Evolutionary conservation across 2,888 invertebrate genomes (phyloP).

Genomic region (Oscheius sp.): DNA sequence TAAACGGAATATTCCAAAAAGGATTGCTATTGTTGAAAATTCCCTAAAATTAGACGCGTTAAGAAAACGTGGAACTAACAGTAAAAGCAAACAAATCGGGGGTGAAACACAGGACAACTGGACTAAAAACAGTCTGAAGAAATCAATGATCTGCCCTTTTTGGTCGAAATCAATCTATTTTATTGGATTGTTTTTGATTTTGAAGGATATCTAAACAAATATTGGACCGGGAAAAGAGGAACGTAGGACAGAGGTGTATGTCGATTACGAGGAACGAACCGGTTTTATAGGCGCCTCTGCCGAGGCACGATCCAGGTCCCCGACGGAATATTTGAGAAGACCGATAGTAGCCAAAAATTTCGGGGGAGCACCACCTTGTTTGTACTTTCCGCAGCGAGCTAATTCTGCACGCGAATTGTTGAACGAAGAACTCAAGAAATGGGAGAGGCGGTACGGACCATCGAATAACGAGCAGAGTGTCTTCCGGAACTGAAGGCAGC

Average conservation of each 20-base stretch:
- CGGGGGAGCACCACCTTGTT: conserved; percentile 15
- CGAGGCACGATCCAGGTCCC: conserved; percentile 5
- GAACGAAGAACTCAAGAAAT: background rate
- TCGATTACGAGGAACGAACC: conserved; percentile 13
- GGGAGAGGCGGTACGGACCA: background rate
- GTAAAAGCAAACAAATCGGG: background rate
- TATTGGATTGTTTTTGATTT: conserved; percentile 5
- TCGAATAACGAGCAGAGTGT: background rate
- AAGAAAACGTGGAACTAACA: too few relatives aligned
- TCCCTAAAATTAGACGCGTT: background rate
- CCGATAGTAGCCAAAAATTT: background rate
- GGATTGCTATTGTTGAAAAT: background rate
- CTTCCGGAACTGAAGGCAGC: conserved; percentile 12
- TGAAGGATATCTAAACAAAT: background rate
- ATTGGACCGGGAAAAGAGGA: background rate
- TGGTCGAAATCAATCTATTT: too few relatives aligned
- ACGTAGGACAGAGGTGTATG: background rate
- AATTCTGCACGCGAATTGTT: conserved; percentile 16
- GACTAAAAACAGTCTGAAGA: too few relatives aligned
- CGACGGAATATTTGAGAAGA: background rate
- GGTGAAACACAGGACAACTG: too few relatives aligned
- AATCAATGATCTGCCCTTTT: too few relatives aligned
- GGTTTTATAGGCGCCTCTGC: conserved; percentile 11
- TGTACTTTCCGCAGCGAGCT: conserved; percentile 27
- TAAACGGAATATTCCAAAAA: background rate